These are phyloP conservation scores for Junco hyemalis DNA, from an alignment of 2,113 vertebrate genomes.

Conservation along the genomic window DNA sequence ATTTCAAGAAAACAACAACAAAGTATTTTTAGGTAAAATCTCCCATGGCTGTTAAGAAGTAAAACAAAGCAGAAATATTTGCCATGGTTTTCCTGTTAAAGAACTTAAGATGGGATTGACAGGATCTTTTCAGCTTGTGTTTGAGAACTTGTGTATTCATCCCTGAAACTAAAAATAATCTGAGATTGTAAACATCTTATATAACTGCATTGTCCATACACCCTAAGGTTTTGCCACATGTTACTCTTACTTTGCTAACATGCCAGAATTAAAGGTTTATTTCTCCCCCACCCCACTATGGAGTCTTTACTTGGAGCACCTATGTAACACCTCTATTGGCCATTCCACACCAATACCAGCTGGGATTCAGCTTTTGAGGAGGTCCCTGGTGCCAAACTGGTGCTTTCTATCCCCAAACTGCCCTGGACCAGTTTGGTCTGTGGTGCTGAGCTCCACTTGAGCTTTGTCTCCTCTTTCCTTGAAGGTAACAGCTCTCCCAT, in stretches of 20 bases:
- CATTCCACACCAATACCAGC: background rate
- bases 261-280: background rate
- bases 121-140: background rate
- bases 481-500: background rate
- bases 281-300: background rate
- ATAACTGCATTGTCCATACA: constrained; percentile 14
- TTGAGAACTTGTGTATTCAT: background rate
- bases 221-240: constrained; percentile 18
- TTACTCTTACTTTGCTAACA: background rate
- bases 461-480: background rate
- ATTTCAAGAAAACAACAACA: background rate
- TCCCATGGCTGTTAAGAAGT: background rate
- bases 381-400: background rate
- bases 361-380: background rate
- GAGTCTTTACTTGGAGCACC: background rate
- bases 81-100: background rate
- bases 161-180: constrained; percentile 34
- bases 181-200: constrained; percentile 36
- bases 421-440: background rate
- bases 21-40: background rate
- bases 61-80: background rate
- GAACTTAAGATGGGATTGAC: background rate
- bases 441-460: background rate
- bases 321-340: background rate
- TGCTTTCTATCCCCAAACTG: background rate